Evolutionary conservation across 2,888 invertebrate species (phyloP), one percentile per base, ranked within the genome.

Genomic region (Meghimatium bilineatum): DNA sequence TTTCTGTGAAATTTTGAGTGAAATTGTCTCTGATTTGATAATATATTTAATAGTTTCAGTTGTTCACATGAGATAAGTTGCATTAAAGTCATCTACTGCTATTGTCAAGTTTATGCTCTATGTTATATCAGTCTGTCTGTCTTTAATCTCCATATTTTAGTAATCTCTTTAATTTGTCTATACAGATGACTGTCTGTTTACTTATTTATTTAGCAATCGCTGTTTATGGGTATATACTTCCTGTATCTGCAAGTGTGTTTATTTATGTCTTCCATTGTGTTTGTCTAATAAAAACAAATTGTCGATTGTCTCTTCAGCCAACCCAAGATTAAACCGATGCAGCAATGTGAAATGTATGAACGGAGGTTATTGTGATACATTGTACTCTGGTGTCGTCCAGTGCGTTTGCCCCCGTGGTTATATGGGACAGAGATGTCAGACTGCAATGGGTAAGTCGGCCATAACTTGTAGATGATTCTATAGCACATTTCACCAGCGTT

Each of bases 361-460:
- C 17, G 80, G 80, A 23, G 80, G 69, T 0, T 69, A 44, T n/a
- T 80, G 80, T 17, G 38, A 52, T 20, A 71, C 80, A 0, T 71
- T 52, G 20, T 63, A 74, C 32, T 49, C 56, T 1, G 71, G 71
- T 17, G 23, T n/a, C 14, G 69, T 69, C n/a, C 34, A 52, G 23
- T 80, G 80, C 10, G 69, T 69, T 2, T 80, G 80, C 36, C 69
- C n/a, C 2, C 71, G 32, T 34, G 80, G 80, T 6, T 80, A 52
- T 56, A 71, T 26, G 3, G 80, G 80, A 0, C 1, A 34, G 5
- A 52, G 52, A 34, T 80, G 80, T 56, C 52, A 80, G 71, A 67
- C 34, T 52, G 23, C 6, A 5, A 17, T 32, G 5, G 26, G 80
- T 80, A 69, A 69, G 44, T 44, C 44, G 12, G 12, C 12, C 44